phyloP scores from a whole-genome alignment of 2,888 invertebrate genomes.

The Metalampra italica region DNA sequence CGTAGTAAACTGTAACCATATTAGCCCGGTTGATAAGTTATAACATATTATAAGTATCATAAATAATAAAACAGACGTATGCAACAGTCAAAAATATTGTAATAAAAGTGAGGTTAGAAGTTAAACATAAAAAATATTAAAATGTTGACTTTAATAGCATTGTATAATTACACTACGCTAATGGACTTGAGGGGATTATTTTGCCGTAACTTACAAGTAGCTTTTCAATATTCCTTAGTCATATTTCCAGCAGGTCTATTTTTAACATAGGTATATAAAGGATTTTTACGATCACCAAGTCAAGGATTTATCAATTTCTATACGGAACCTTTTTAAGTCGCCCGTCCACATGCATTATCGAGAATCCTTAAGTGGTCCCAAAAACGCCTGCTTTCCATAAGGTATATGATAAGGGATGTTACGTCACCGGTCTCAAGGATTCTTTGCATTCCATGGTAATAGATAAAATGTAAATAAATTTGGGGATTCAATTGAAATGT shows the following conservation, averaged over 20 bases:
- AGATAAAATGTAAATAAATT: conserved; percentile 13
- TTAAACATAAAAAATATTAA: too few species aligned
- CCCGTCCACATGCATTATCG: conserved; percentile 36
- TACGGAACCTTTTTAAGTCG: conserved; percentile 27
- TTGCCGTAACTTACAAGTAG: too few species aligned
- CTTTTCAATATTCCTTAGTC: too few species aligned
- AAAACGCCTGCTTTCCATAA: conserved; percentile 59
- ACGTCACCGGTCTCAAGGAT: conserved; percentile 19
- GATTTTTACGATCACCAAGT: not conserved
- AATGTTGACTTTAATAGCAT: too few species aligned
- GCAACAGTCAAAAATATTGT: too few species aligned
- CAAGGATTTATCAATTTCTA: conserved; percentile 5
- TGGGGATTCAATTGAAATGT: not conserved
- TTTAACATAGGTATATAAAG: not conserved
- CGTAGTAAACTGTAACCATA: too few species aligned
- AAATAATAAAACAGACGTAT: too few species aligned
- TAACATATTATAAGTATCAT: too few species aligned
- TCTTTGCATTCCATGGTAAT: conserved; percentile 11
- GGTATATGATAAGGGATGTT: conserved; percentile 57
- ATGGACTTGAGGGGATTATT: too few species aligned
- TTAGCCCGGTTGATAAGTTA: too few species aligned
- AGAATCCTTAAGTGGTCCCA: conserved; percentile 53
- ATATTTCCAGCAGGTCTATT: not conserved
- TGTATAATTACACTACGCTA: too few species aligned
- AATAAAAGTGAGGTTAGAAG: too few species aligned